These are phyloP conservation scores for Celastrina argiolus DNA, from an alignment of 2,888 invertebrate genomes.

Conservation along the genomic window DNA sequence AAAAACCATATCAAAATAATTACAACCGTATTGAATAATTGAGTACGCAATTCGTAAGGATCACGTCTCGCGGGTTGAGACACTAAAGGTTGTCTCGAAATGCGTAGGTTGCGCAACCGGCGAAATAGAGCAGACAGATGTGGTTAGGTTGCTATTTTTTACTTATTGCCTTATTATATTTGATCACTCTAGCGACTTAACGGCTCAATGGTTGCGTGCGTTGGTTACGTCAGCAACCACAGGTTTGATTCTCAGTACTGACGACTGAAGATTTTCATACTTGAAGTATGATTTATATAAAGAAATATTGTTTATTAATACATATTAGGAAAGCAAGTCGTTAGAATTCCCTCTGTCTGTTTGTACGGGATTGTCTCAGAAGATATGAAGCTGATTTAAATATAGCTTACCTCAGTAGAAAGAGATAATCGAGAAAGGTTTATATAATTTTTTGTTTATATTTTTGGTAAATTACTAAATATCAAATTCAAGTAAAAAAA, in stretches of 20 bases:
- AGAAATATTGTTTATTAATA: no score
- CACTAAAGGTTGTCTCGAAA: slow-evolving; percentile 50
- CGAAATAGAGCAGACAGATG: slow-evolving; percentile 47
- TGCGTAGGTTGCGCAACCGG: slow-evolving; percentile 47
- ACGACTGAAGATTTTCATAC: not conserved
- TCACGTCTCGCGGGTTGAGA: slow-evolving; percentile 49
- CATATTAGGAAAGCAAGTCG: no score
- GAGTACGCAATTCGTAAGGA: slow-evolving; percentile 48
- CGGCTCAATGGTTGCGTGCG: not conserved
- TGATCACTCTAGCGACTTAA: not conserved
- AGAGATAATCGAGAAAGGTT: no score
- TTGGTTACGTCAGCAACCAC: slow-evolving; percentile 16
- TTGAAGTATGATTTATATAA: not conserved
- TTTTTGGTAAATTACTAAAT: no score
- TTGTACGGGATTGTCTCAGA: no score
- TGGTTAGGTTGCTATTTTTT: slow-evolving; percentile 38
- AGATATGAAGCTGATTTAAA: no score
- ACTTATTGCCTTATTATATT: slow-evolving; percentile 27
- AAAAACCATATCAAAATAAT: slow-evolving; percentile 6
- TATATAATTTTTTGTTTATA: no score
- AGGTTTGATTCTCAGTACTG: not conserved
- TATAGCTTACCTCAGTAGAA: no score
- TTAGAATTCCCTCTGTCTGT: no score
- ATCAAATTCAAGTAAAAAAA: no score
- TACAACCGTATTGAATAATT: slow-evolving; percentile 27